Percentiles rank a stretch among this genome's conserved stretches.
These are phyloP conservation scores for Actinia tenebrosa DNA, from an alignment of 64 coral and sea anemone genomes.

Conservation along the genomic window DNA sequence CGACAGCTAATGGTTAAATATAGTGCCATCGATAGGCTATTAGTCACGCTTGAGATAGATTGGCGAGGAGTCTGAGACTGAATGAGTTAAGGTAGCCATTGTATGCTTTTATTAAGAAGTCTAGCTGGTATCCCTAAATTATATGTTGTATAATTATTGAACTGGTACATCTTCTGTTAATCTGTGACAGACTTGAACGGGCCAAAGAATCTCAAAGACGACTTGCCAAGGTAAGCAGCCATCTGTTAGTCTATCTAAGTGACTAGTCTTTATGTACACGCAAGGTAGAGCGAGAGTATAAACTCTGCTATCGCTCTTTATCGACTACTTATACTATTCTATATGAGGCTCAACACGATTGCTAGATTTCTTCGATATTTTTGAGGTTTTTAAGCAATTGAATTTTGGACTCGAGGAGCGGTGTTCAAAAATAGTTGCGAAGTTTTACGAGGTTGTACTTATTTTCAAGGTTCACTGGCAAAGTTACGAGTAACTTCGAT, in stretches of 20 bases:
- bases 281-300: background rate
- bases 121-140: background rate
- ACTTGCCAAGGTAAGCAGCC: background rate
- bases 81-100: background rate
- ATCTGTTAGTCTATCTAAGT: background rate
- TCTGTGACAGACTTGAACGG: background rate
- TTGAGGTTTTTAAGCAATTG: background rate
- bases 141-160: background rate
- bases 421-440: background rate
- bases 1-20: background rate
- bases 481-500: background rate
- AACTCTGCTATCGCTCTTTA: background rate
- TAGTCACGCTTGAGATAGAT: background rate
- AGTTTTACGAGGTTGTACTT: background rate
- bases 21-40: background rate
- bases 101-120: background rate
- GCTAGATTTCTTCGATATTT: background rate
- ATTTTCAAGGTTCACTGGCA: background rate
- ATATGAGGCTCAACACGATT: background rate
- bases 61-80: background rate
- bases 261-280: background rate
- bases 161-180: background rate
- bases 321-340: background rate
- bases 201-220: constrained; percentile 22
- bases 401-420: background rate